phyloP scores from a whole-genome alignment of 2,797 vertebrate genomes.

The Typhlichthys subterraneus region DNA sequence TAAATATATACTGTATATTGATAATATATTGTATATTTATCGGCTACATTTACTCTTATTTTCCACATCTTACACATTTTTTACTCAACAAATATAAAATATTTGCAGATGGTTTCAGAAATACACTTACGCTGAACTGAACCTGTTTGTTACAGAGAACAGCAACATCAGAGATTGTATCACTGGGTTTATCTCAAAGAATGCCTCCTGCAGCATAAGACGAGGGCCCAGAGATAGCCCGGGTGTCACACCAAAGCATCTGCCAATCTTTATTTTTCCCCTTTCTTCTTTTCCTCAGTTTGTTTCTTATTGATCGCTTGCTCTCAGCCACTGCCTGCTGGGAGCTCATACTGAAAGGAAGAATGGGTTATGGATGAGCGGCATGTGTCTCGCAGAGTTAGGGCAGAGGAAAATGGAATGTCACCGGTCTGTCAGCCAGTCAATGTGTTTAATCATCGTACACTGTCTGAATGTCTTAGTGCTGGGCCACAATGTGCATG shows the following conservation, averaged over 20 bases:
- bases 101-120: no score
- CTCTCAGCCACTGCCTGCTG: conserved; percentile 14
- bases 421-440: conserved; percentile 15
- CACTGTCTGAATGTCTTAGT: not conserved
- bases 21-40: no score
- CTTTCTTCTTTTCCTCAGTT: conserved; percentile 27
- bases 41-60: no score
- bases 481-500: no score
- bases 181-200: conserved; percentile 1
- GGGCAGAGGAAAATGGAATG: conserved; percentile 29
- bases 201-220: conserved; percentile 34
- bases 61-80: no score
- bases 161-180: conserved; percentile 3
- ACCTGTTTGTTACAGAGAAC: not conserved
- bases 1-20: no score
- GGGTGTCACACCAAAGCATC: conserved; percentile 19
- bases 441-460: conserved; percentile 26
- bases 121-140: not conserved
- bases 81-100: no score
- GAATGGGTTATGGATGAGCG: conserved; percentile 22
- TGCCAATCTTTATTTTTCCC: conserved; percentile 39
- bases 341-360: conserved; percentile 26
- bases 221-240: not conserved
- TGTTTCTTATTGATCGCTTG: conserved; percentile 45
- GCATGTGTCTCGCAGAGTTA: not conserved